Conservation (phyloP, 2,888 invertebrate genomes). For the Drosophila parthenogenetica region DNA sequence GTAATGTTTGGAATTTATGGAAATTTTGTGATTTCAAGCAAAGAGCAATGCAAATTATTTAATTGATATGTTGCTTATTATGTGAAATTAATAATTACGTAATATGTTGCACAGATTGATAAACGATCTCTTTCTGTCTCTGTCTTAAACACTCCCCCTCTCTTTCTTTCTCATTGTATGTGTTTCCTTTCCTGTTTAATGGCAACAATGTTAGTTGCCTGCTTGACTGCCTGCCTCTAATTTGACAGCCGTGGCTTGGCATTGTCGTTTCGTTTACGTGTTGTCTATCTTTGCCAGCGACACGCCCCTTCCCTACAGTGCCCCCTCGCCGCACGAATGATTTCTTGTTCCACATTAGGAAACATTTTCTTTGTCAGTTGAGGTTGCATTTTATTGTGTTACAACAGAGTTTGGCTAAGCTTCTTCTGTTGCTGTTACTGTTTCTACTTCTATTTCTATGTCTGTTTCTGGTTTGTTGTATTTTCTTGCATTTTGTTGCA, state of each 20-base stretch:
- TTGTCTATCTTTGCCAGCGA: constrained; percentile 71
- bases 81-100: constrained; percentile 5
- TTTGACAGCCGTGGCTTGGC: constrained; percentile 78
- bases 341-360: constrained; percentile 68
- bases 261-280: constrained; percentile 78
- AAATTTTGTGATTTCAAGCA: constrained; percentile 1
- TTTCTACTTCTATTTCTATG: constrained; percentile 5
- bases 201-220: constrained; percentile 54
- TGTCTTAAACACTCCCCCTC: not conserved
- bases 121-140: not conserved
- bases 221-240: constrained; percentile 68
- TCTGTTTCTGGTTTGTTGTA: constrained; percentile 23
- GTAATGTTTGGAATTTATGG: constrained; percentile 13
- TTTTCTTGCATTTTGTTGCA: constrained; percentile 26
- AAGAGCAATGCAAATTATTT: constrained; percentile 6
- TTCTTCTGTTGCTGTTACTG: constrained; percentile 16
- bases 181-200: not conserved
- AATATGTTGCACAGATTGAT: constrained; percentile 9
- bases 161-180: not conserved
- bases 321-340: constrained; percentile 47
- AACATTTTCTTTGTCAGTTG: constrained; percentile 81
- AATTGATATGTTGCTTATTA: constrained; percentile 12
- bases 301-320: constrained; percentile 56
- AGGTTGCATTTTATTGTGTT: constrained; percentile 79
- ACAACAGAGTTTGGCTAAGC: constrained; percentile 69